phyloP scores from a whole-genome alignment of 2,113 vertebrate genomes.

The Clarias batrachus region DNA sequence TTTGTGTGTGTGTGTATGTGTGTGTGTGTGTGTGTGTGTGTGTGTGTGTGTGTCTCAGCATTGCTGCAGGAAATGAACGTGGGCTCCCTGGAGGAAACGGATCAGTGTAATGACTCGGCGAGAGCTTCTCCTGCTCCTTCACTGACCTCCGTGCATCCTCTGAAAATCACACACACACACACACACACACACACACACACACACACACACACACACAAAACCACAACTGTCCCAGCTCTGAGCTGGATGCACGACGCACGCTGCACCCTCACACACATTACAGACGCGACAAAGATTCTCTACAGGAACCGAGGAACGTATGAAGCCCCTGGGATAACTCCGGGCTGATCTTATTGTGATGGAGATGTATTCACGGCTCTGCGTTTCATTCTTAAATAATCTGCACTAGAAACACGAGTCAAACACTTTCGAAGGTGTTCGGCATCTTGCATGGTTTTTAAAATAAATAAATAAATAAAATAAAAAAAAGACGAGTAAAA shows the following conservation, averaged over 20 bases:
- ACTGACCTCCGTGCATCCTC: conserved; percentile 48
- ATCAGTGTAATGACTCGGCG: conserved; percentile 49
- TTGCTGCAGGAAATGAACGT: conserved; percentile 50
- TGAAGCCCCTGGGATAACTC: neutral
- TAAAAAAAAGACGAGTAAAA: neutral
- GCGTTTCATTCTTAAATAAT: neutral
- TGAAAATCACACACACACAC: conserved; percentile 30
- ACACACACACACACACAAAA: conserved; percentile 4
- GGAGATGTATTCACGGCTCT: neutral
- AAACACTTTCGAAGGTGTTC: neutral
- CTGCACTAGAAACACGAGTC: neutral
- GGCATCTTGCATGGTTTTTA: neutral
- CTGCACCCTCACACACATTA: neutral
- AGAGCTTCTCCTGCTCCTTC: conserved; percentile 32
- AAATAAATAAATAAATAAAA: too few species aligned
- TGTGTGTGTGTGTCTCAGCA: conserved; percentile 5
- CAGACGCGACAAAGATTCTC: neutral
- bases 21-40: conserved; percentile 17
- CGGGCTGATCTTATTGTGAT: too few species aligned
- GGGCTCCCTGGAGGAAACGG: conserved; percentile 43
- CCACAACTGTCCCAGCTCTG: conserved; percentile 5
- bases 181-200: conserved; percentile 27
- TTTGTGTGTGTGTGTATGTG: neutral
- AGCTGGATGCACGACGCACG: neutral
- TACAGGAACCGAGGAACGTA: neutral